Conservation (phyloP, 2,113 vertebrate species). For the Tetrao urogallus region DNA sequence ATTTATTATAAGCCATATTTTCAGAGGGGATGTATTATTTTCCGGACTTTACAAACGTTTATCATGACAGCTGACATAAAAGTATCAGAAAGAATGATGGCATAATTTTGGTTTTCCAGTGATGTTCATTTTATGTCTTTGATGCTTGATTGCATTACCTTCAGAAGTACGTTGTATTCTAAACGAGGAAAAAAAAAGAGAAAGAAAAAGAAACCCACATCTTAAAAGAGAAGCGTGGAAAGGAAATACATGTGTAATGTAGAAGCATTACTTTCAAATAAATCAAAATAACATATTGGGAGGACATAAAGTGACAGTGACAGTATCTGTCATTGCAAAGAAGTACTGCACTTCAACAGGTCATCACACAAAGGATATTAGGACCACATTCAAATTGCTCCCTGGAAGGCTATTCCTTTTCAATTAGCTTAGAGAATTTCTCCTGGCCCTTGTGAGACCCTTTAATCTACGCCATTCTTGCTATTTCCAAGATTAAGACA, state of each 20-base stretch:
- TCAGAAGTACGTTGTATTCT: constrained; percentile 51
- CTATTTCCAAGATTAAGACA: not conserved
- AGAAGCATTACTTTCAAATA: not conserved
- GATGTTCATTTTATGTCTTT: not conserved
- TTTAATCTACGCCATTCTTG: not conserved
- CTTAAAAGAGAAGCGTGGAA: not conserved
- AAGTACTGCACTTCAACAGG: not conserved
- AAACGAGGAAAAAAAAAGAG: not conserved
- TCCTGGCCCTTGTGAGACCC: not conserved
- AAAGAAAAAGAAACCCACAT: not conserved
- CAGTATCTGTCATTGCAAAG: not conserved
- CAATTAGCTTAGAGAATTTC: not conserved
- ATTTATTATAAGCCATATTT: constrained; percentile 2
- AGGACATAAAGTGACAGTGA: not conserved
- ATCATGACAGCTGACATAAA: constrained; percentile 7
- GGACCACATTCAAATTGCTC: not conserved
- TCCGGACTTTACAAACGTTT: not conserved
- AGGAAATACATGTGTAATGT: not conserved
- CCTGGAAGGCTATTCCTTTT: not conserved
- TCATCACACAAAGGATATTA: not conserved
- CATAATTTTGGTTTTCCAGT: not conserved
- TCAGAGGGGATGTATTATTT: not conserved
- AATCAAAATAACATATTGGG: not conserved
- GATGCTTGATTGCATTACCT: constrained; percentile 1
- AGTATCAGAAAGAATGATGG: not conserved